A percentile compares a stretch with the other conserved stretches of the same genome.
Evolutionary conservation across 2,888 invertebrate species (phyloP).

Genomic region (Cosmia pyralina): DNA sequence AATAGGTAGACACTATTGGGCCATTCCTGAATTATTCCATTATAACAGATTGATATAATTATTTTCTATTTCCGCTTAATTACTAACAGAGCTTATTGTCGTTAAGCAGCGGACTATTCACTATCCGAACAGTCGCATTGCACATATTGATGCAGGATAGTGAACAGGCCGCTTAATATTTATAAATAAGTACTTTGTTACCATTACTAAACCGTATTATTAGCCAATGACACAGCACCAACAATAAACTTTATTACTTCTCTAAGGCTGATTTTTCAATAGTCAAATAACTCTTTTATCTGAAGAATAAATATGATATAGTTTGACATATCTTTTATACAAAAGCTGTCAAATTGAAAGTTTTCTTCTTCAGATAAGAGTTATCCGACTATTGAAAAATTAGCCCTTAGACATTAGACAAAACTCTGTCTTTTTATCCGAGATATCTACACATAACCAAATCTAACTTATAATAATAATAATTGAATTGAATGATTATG

Average conservation of each 20-base stretch:
- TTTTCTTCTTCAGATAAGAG: too few species aligned
- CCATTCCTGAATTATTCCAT: slow-evolving; percentile 68
- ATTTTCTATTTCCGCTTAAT: slow-evolving; percentile 42
- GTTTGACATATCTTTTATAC: too few species aligned
- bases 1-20: slow-evolving; percentile 45
- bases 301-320: too few species aligned
- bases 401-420: slow-evolving; percentile 8
- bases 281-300: too few species aligned
- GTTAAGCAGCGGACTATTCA: slow-evolving; percentile 22
- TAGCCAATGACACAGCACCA: slow-evolving; percentile 40
- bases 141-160: not conserved
- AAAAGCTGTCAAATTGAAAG: too few species aligned
- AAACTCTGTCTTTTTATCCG: slow-evolving; percentile 22
- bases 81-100: slow-evolving; percentile 50
- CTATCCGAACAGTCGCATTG: not conserved
- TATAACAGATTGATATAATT: slow-evolving; percentile 41
- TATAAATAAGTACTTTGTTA: slow-evolving; percentile 60
- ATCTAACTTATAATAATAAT: slow-evolving; percentile 64
- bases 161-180: slow-evolving; percentile 17
- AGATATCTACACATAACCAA: slow-evolving; percentile 64
- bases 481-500: slow-evolving; percentile 66
- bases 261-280: not conserved
- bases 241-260: slow-evolving; percentile 11
- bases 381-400: too few species aligned
- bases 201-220: slow-evolving; percentile 49